Evolutionary conservation across 2,113 vertebrate genomes (phyloP), one percentile per base, ranked within the genome.

Genomic region (Laticauda colubrina): DNA sequence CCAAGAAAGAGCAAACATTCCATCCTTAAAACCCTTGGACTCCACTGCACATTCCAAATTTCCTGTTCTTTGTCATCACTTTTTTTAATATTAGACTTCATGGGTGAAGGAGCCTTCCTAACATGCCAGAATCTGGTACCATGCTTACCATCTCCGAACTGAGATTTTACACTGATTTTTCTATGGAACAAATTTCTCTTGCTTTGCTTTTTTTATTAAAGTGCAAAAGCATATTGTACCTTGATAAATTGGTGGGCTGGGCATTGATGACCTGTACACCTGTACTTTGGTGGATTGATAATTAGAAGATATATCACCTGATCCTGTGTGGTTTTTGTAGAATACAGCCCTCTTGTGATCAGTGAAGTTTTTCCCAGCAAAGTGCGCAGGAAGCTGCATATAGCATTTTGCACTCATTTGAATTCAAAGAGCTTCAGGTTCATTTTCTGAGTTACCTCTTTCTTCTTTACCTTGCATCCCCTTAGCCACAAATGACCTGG

Each of bases 11-110:
- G 34, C 87, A 91, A 92, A 86, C 88, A 86, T 55, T 89, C 89
- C 91, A 89, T 55, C 69, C 59, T 14, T 24, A 43, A 92, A 94
- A 34, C 89, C 69, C 89, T 89, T 61, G 91, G 89, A 92, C 91
- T 85, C 87, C 26, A 8, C 88, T 57, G 90, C 55, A n/a, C 26
- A 39, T 92, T 90, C 93, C 89, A 81, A 91, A 61, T 89, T 89
- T 64, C 55, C 57, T 29, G 18, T 88, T 87, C 69, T 94, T 61
- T 88, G 89, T 90, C 91, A 90, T 89, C 48, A 34, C 88, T 90
- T 89, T 85, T 69, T 59, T 81, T 69, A 81, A 54, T 90, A 54
- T 90, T 88, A 92, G 85, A 57, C 85, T 26, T 61, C 9, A 26
- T 54, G 93, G 88, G 29, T 6, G 51, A 56, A 39, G 21, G 45